Conservation (phyloP, 2,888 invertebrate genomes). For the Scaptomyza reducta region DNA sequence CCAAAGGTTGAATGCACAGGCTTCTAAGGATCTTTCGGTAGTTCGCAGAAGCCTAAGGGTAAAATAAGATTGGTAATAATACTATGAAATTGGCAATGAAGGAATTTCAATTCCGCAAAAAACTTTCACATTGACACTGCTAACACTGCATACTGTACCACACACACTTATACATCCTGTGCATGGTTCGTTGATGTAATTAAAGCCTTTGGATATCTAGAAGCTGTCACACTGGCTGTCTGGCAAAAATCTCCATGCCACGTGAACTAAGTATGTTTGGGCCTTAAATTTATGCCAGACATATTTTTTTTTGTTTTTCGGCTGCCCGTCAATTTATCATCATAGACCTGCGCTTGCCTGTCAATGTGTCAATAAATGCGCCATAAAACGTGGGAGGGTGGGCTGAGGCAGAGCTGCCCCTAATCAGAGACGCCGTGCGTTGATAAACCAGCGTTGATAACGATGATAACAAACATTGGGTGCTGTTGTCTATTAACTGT, state of each 20-base stretch:
- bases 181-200: constrained; percentile 48
- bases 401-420: constrained; percentile 9
- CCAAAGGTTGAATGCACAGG: neutral
- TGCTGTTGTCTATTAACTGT: constrained; percentile 67
- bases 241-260: constrained; percentile 66
- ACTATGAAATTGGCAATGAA: neutral
- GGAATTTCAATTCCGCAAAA: neutral
- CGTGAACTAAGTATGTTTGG: constrained; percentile 43
- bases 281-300: constrained; percentile 61
- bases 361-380: constrained; percentile 78
- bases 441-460: constrained; percentile 46
- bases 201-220: constrained; percentile 55
- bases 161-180: constrained; percentile 5
- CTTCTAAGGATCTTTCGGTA: neutral
- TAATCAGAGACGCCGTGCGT: constrained; percentile 38
- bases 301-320: constrained; percentile 32
- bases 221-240: constrained; percentile 48
- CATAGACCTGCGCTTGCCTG: constrained; percentile 71
- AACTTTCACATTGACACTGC: neutral
- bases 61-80: neutral
- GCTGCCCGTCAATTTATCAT: constrained; percentile 70
- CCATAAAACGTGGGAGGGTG: constrained; percentile 55
- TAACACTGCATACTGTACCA: neutral
- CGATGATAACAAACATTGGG: constrained; percentile 47
- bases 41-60: neutral